A percentile compares a stretch with the other conserved stretches of the same genome.
phyloP scores from a whole-genome alignment of 2,888 invertebrate species.

The Agapostemon virescens region DNA sequence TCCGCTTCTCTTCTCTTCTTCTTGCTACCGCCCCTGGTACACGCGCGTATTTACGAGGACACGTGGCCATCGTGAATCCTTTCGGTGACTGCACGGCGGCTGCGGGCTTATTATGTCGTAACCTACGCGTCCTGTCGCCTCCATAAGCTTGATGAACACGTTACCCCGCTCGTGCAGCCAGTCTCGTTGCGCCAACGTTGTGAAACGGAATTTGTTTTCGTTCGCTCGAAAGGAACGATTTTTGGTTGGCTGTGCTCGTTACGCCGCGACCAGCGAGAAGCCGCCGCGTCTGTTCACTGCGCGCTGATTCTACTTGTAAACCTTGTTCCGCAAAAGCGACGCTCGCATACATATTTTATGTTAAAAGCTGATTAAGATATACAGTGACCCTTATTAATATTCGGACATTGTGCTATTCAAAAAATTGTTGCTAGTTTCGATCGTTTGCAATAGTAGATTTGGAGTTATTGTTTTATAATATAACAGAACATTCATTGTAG shows the following conservation, averaged over 20 bases:
- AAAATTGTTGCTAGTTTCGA: too few species aligned
- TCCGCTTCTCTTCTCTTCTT: background rate
- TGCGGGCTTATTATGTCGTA: conserved; percentile 34
- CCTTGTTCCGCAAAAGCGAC: background rate
- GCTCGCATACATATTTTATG: background rate
- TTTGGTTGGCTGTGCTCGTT: background rate
- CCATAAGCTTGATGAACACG: conserved; percentile 8
- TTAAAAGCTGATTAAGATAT: too few species aligned
- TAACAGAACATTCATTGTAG: too few species aligned
- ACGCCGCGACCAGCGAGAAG: background rate
- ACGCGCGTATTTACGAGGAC: conserved; percentile 35
- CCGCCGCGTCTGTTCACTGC: background rate
- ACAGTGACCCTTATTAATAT: too few species aligned
- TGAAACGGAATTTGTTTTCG: background rate
- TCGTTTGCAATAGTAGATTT: too few species aligned
- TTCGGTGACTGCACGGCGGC: background rate
- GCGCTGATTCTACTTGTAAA: background rate
- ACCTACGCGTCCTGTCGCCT: background rate
- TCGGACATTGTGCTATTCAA: too few species aligned
- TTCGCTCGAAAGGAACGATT: background rate
- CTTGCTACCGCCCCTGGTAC: background rate
- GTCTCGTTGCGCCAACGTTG: background rate
- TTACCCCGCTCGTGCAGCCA: background rate
- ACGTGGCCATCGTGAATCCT: conserved; percentile 13
- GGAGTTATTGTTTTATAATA: too few species aligned